These are phyloP conservation scores for Eilema caniola DNA, from an alignment of 2,888 invertebrate species.

Conservation along the genomic window DNA sequence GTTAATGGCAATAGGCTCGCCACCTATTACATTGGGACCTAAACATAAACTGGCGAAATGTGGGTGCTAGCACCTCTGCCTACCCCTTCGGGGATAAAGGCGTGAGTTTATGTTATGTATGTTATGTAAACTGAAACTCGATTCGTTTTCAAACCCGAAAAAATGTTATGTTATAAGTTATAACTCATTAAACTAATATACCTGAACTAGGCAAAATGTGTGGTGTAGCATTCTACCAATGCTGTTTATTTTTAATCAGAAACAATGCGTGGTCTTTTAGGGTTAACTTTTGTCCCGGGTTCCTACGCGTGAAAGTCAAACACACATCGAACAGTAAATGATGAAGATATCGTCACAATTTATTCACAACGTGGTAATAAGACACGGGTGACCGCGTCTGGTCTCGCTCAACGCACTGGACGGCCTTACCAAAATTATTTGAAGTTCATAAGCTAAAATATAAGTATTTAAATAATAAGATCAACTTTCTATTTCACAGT, in stretches of 20 bases:
- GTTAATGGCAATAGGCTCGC: too few relatives aligned
- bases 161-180: too few relatives aligned
- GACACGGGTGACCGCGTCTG: too few relatives aligned
- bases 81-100: too few relatives aligned
- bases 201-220: background rate
- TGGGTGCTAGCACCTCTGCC: too few relatives aligned
- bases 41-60: too few relatives aligned
- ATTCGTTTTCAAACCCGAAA: too few relatives aligned
- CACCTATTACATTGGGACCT: too few relatives aligned
- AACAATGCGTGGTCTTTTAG: background rate
- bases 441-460: too few relatives aligned
- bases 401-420: background rate
- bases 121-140: background rate
- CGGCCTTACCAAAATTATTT: background rate
- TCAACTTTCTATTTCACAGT: background rate
- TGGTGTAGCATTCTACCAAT: too few relatives aligned
- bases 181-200: too few relatives aligned
- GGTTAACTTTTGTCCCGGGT: background rate
- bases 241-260: background rate
- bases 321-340: background rate
- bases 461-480: background rate
- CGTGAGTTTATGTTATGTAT: too few relatives aligned
- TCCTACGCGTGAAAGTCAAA: background rate
- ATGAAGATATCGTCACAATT: background rate
- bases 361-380: background rate